Conservation (phyloP, 2,113 vertebrate genomes). For the Montifringilla adamsi region DNA sequence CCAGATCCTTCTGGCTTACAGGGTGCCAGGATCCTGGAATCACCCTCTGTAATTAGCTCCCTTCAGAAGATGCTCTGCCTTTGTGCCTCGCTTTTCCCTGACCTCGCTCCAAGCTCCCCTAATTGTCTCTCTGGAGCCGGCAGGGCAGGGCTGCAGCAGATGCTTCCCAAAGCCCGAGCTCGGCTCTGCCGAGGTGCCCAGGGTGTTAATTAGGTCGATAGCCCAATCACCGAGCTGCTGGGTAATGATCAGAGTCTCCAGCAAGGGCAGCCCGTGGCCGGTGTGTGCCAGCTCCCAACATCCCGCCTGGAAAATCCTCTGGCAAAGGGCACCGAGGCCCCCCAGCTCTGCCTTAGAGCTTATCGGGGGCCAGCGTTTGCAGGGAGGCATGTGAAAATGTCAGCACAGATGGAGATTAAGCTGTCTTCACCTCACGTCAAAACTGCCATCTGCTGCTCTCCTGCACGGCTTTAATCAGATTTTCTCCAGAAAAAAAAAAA, state of each 20-base stretch:
- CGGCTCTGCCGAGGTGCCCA: background rate
- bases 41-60: background rate
- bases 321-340: background rate
- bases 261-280: background rate
- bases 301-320: background rate
- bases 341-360: background rate
- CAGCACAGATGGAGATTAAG: slow-evolving; percentile 71
- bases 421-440: slow-evolving; percentile 57
- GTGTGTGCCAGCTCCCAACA: background rate
- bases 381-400: slow-evolving; percentile 46
- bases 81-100: background rate
- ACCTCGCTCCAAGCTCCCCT: background rate
- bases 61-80: background rate
- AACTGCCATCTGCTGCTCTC: slow-evolving; percentile 62
- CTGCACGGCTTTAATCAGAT: slow-evolving; percentile 56
- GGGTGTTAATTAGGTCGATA: background rate
- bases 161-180: background rate
- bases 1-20: background rate
- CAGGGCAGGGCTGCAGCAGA: background rate
- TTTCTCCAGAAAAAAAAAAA: background rate
- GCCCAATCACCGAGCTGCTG: background rate
- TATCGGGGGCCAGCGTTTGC: background rate
- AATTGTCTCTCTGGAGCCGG: background rate
- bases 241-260: background rate
- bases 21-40: background rate